phyloP scores from a whole-genome alignment of 2,797 vertebrate genomes.

The Coregonus sp. region DNA sequence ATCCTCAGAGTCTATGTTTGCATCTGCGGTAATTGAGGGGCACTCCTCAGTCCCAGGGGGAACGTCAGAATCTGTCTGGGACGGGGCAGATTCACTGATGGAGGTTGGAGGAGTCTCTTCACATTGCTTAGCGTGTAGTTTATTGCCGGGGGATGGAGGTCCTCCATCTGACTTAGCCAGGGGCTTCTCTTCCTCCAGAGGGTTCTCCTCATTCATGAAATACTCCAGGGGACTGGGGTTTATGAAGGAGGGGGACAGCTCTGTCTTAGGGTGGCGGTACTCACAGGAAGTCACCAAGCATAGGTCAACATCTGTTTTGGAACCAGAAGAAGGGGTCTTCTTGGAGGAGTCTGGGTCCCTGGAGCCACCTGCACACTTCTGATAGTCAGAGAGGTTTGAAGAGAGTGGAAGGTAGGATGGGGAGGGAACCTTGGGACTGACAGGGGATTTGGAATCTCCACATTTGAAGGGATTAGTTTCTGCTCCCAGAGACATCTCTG shows the following conservation, averaged over 20 bases:
- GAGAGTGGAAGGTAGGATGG: conserved; percentile 62
- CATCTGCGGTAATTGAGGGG: conserved; percentile 97
- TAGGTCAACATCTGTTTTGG: conserved; percentile 89
- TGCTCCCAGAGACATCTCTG: conserved; percentile 48
- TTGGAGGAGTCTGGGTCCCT: conserved; percentile 67
- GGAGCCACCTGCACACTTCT: conserved; percentile 65
- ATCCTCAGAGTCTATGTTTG: conserved; percentile 97
- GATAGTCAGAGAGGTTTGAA: conserved; percentile 50
- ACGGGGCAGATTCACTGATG: conserved; percentile 93
- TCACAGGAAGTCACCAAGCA: conserved; percentile 93
- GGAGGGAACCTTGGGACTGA: conserved; percentile 63
- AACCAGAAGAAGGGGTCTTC: conserved; percentile 70
- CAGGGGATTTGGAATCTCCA: conserved; percentile 78
- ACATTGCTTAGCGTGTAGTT: conserved; percentile 85
- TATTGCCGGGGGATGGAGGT: conserved; percentile 87
- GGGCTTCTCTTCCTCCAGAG: conserved; percentile 81
- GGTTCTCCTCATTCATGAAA: conserved; percentile 86
- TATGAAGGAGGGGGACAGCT: conserved; percentile 96
- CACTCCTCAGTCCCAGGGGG: conserved; percentile 97
- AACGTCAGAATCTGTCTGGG: conserved; percentile 97
- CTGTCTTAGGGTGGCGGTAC: conserved; percentile 94
- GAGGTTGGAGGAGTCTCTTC: conserved; percentile 97
- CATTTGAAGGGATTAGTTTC: conserved; percentile 70
- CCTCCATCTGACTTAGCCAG: conserved; percentile 81
- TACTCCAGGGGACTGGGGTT: conserved; percentile 95